A percentile compares a stretch with the other conserved stretches of the same genome.
phyloP scores from a whole-genome alignment of 1,140 invertebrate species.

The Lasioglossum baleicum region DNA sequence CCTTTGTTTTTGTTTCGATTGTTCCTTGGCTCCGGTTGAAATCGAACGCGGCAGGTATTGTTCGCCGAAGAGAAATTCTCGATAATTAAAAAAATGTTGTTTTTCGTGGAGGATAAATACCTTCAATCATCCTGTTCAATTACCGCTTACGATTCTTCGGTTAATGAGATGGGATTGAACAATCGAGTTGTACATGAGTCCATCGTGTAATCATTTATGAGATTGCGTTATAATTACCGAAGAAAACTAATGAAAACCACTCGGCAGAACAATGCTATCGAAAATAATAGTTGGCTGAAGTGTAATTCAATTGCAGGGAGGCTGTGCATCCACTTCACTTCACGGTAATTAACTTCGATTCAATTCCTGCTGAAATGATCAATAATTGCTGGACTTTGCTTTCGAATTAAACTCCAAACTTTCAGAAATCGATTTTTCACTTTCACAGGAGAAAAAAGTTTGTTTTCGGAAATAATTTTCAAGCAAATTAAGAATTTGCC shows the following conservation, averaged over 20 bases:
- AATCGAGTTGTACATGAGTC: not conserved
- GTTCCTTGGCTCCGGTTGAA: not conserved
- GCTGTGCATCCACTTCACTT: not conserved
- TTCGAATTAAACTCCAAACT: too few relatives aligned
- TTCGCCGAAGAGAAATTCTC: not conserved
- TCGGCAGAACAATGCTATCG: not conserved
- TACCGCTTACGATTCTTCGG: not conserved
- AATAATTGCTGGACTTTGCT: not conserved
- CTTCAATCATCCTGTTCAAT: not conserved
- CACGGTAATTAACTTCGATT: not conserved
- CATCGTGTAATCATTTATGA: not conserved
- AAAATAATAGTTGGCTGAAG: not conserved
- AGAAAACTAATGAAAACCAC: not conserved
- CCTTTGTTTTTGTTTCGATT: not conserved
- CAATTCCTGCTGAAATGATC: not conserved
- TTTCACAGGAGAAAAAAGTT: too few relatives aligned
- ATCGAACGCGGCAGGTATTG: too few relatives aligned
- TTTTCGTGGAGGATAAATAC: not conserved
- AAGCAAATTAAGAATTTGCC: too few relatives aligned
- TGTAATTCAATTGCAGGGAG: not conserved
- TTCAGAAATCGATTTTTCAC: too few relatives aligned
- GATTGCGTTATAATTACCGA: conserved; percentile 3
- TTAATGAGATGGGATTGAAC: not conserved
- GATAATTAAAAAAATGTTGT: not conserved
- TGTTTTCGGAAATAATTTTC: too few relatives aligned